Evolutionary conservation across 2,113 vertebrate genomes (phyloP), one percentile per base, ranked within the genome.

Genomic region (Apodemus speciosus): DNA sequence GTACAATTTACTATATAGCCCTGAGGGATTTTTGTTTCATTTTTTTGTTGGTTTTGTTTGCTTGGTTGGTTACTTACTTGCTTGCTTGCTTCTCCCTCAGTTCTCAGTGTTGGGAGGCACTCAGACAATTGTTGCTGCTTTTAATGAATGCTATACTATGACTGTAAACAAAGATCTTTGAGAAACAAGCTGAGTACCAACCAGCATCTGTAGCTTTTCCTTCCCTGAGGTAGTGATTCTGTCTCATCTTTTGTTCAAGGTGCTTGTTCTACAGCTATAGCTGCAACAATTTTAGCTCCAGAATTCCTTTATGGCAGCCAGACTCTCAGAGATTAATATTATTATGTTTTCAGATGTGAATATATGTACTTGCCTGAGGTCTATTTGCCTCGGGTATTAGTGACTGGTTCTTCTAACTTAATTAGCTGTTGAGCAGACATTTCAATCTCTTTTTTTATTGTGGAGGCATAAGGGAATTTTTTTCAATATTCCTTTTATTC

Each of bases 261-360:
- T 30, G 56, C 83, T 76, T 51, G 38, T 66, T 71, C 43, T 66
- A 46, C 16, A 79, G 27, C 49, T 64, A 35, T 38, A 49, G 18
- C 46, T 53, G 15, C 53, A 87, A 35, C 56, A 1, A 0, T 87
- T 73, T 87, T 68, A 84, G 89, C 20, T 35, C 71, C 46, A n/a
- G 62, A 83, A 77, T 76, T 58, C 71, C 88, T 83, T 89, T 49
- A n/a, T 53, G 51, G 51, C 43, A 15, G 38, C 73, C 87, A 86
- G 38, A 66, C 21, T 64, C n/a, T 27, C 62, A 68, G 62, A 76
- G 51, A 46, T 46, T 75, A 88, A 77, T 89, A 43, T 79, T 66
- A 38, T 64, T 66, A 58, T 64, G 73, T 89, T 95, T 94, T 85
- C 60, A 83, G 68, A 68, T 92, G 66, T 91, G 73, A 58, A 27